These are phyloP conservation scores for Taurulus bubalis DNA, from an alignment of 2,113 vertebrate genomes.

Conservation along the genomic window DNA sequence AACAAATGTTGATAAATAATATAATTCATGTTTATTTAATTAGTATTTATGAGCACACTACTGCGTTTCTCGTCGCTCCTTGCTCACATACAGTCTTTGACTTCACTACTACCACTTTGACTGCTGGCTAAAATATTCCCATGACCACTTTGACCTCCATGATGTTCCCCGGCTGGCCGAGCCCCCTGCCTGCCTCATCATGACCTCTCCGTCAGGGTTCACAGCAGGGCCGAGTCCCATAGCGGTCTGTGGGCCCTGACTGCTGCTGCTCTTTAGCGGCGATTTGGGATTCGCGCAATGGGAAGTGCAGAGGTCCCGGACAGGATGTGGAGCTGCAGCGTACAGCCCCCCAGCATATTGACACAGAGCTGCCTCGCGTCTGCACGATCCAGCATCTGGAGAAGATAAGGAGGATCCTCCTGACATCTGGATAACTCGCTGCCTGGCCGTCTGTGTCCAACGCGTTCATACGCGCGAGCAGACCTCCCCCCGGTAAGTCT, in stretches of 20 bases:
- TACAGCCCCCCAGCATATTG: constrained; percentile 31
- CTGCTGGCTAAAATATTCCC: no score
- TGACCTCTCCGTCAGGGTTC: constrained; percentile 39
- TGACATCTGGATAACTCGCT: constrained; percentile 34
- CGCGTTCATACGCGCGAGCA: background rate
- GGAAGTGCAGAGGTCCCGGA: constrained; percentile 72
- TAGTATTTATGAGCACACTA: no score
- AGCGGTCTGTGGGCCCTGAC: constrained; percentile 6
- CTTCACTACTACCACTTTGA: no score
- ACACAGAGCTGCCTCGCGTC: constrained; percentile 27
- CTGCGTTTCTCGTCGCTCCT: no score
- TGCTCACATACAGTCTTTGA: no score
- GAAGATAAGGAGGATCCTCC: constrained; percentile 16
- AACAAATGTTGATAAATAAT: no score
- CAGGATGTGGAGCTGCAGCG: constrained; percentile 78
- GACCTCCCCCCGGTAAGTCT: constrained; percentile 30
- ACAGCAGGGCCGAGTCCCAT: constrained; percentile 8
- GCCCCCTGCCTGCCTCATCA: constrained; percentile 20
- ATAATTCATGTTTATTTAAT: no score
- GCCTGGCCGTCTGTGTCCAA: background rate
- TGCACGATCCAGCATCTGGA: constrained; percentile 48
- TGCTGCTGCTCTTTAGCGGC: constrained; percentile 3
- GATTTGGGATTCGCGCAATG: constrained; percentile 69
- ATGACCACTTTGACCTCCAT: constrained; percentile 1
- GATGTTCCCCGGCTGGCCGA: background rate